These are phyloP conservation scores for Eupsittula cactorum DNA, from an alignment of 2,113 vertebrate genomes.

Conservation along the genomic window DNA sequence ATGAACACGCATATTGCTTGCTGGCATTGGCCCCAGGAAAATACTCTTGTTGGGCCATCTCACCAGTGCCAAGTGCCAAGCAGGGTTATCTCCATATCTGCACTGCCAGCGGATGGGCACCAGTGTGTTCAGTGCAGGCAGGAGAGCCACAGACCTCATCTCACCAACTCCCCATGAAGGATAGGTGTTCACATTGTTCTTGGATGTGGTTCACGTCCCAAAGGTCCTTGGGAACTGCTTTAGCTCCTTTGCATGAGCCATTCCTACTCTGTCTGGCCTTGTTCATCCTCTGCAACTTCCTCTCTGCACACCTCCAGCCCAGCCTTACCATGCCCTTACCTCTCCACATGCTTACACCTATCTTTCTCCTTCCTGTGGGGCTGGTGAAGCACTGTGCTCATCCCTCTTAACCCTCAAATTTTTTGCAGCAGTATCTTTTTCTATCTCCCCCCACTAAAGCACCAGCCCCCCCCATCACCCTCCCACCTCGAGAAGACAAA, in stretches of 20 bases:
- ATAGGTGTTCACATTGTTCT: not conserved
- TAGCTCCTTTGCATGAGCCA: not conserved
- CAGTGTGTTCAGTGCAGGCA: rapidly evolving
- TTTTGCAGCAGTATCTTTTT: slow-evolving; percentile 33
- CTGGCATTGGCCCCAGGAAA: slow-evolving; percentile 26
- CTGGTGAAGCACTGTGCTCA: not conserved
- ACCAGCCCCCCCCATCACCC: not conserved
- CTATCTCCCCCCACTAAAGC: not conserved
- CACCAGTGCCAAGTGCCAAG: not conserved
- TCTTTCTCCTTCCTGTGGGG: not conserved
- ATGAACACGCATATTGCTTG: not conserved
- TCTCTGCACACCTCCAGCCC: slow-evolving; percentile 27
- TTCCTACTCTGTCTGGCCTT: not conserved
- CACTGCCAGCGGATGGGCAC: rapidly evolving
- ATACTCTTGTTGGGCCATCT: not conserved
- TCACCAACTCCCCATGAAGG: not conserved
- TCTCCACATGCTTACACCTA: slow-evolving; percentile 16
- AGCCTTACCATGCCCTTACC: slow-evolving; percentile 57
- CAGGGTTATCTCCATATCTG: not conserved
- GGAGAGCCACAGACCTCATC: not conserved
- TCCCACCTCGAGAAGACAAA: slow-evolving; percentile 48
- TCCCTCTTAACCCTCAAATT: slow-evolving; percentile 35
- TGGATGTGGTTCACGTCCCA: not conserved
- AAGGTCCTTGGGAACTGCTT: not conserved
- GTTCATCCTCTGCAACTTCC: not conserved